Conservation (phyloP, 2,113 vertebrate species). For the Acrocephalus kingi region DNA sequence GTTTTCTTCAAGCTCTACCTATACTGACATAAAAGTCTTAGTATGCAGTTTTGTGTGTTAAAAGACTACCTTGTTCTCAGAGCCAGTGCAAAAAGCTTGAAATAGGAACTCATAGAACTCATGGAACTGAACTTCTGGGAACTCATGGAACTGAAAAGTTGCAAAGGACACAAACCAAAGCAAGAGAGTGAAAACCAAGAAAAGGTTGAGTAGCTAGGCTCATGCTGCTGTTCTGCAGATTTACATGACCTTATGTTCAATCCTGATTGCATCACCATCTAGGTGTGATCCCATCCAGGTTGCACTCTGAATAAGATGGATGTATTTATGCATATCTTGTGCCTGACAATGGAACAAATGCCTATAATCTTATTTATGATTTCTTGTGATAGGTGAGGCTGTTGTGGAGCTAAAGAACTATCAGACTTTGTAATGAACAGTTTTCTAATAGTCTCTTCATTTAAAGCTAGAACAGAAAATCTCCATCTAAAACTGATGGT, state of each 20-base stretch:
- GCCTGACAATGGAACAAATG: background rate
- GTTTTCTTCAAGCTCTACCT: background rate
- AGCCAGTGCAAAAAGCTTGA: background rate
- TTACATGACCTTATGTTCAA: background rate
- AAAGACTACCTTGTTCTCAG: background rate
- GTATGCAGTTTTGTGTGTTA: background rate
- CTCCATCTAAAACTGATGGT: background rate
- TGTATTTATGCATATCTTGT: background rate
- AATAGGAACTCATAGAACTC: background rate
- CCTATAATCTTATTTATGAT: background rate
- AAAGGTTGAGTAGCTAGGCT: background rate
- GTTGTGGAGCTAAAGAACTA: background rate
- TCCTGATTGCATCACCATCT: background rate
- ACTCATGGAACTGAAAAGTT: background rate
- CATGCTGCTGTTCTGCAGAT: background rate
- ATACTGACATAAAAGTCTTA: background rate
- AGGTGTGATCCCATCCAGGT: background rate
- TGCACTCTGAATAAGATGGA: rapidly evolving
- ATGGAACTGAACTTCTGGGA: background rate
- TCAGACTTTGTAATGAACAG: background rate
- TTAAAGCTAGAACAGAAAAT: background rate
- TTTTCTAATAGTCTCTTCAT: background rate
- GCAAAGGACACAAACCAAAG: background rate
- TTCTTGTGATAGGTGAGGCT: background rate
- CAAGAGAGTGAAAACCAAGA: background rate